These are phyloP conservation scores for Toxotes lorentzi DNA, from an alignment of 2,797 vertebrate species.

Conservation along the genomic window DNA sequence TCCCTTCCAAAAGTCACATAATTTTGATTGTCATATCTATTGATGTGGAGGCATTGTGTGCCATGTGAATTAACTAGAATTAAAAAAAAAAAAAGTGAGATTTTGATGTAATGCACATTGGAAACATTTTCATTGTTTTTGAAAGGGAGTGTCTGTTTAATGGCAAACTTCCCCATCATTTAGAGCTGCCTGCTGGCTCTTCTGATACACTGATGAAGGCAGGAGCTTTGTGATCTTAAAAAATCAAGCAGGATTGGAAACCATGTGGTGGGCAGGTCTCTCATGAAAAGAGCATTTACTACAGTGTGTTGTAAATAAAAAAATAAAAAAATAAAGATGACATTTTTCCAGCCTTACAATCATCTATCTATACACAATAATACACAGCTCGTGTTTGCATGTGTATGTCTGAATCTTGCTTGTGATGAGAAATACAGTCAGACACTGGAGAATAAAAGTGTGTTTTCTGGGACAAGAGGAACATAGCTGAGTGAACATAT, in stretches of 20 bases:
- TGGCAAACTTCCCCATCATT: slow-evolving; percentile 27
- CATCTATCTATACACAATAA: slow-evolving; percentile 24
- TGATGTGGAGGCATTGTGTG: slow-evolving; percentile 64
- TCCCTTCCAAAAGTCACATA: slow-evolving; percentile 27
- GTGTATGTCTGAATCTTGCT: slow-evolving; percentile 15
- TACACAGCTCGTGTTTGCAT: slow-evolving; percentile 10
- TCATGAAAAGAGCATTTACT: slow-evolving; percentile 39
- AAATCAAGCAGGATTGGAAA: slow-evolving; percentile 58
- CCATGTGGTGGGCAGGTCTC: slow-evolving; percentile 34
- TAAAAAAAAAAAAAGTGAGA: slow-evolving; percentile 23
- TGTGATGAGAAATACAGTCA: slow-evolving; percentile 10
- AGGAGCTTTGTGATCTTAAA: slow-evolving; percentile 49
- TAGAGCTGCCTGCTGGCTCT: slow-evolving; percentile 39
- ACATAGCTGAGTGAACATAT: slow-evolving; percentile 17
- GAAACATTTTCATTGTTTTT: slow-evolving; percentile 52
- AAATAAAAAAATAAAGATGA: slow-evolving; percentile 24
- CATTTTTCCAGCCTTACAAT: slow-evolving; percentile 41
- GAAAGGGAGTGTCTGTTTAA: slow-evolving; percentile 33
- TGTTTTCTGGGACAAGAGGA: slow-evolving; percentile 27
- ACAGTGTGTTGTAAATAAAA: slow-evolving; percentile 76
- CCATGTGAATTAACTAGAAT: slow-evolving; percentile 58
- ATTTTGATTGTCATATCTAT: slow-evolving; percentile 56
- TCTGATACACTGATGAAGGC: slow-evolving; percentile 19
- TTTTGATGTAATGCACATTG: slow-evolving; percentile 59
- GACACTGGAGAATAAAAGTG: not conserved